phyloP scores from a whole-genome alignment of 2,797 vertebrate genomes.

The Hemitrygon akajei region DNA sequence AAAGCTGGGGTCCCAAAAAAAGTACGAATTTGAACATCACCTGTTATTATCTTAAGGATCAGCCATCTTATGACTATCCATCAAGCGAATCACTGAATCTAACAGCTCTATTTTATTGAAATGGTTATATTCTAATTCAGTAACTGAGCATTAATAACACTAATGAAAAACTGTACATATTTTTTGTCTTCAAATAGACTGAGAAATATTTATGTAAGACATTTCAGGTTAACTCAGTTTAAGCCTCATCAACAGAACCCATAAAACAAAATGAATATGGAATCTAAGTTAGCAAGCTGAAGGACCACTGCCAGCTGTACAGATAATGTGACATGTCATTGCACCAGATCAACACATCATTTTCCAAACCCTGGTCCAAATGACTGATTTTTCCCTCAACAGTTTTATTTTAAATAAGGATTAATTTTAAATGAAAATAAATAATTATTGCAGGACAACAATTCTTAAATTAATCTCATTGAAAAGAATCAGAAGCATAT shows the following conservation, averaged over 20 bases:
- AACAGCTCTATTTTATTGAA: not conserved
- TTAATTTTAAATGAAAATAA: too few relatives aligned
- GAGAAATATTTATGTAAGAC: not conserved
- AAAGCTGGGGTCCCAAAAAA: too few relatives aligned
- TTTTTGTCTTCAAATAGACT: not conserved
- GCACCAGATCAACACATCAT: too few relatives aligned
- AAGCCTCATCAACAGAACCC: too few relatives aligned
- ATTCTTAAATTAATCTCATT: not conserved
- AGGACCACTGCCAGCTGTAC: not conserved
- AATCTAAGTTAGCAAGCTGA: not conserved
- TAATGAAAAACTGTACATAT: not conserved
- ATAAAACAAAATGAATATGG: not conserved
- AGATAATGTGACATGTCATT: not conserved
- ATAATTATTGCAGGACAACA: not conserved
- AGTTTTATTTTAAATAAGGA: not conserved
- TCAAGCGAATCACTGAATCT: not conserved
- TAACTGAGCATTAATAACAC: not conserved
- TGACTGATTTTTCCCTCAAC: not conserved
- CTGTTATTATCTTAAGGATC: not conserved
- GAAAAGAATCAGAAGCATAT: not conserved
- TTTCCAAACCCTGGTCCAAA: not conserved
- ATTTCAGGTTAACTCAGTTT: not conserved
- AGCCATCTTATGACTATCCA: not conserved
- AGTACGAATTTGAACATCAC: too few relatives aligned
- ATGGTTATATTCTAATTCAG: not conserved